Conservation (phyloP, 2,797 vertebrate species). For the Acropternis orthonyx region DNA sequence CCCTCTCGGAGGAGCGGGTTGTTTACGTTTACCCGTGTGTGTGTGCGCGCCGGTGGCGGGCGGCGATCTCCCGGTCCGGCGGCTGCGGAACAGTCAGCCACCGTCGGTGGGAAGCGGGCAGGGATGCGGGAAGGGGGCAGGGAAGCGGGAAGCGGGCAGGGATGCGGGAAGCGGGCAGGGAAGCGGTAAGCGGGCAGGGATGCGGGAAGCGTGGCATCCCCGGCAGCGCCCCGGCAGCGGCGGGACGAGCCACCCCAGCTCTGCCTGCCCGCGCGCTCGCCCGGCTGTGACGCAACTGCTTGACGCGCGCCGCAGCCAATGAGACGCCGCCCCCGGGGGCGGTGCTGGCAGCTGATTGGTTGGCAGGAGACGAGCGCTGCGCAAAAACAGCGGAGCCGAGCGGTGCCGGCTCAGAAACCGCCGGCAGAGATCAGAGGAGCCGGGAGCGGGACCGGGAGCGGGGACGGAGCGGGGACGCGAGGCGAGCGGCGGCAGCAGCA, state of each 20-base stretch:
- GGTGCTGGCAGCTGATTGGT: conserved; percentile 72
- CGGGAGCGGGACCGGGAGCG: conserved; percentile 2
- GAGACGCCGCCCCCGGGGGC: not conserved
- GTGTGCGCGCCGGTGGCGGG: not conserved
- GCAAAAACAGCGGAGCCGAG: conserved; percentile 86
- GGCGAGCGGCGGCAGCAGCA: not conserved
- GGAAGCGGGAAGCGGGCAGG: not conserved
- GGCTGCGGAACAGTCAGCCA: not conserved
- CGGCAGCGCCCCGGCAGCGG: not conserved
- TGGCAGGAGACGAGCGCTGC: conserved; percentile 85
- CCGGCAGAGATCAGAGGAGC: conserved; percentile 77
- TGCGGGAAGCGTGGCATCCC: not conserved
- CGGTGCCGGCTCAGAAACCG: conserved; percentile 86
- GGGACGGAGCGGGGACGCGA: conserved; percentile 47
- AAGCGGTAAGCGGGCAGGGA: not conserved
- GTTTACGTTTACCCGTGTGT: not conserved
- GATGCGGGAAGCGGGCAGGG: rapidly evolving
- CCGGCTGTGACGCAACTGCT: conserved; percentile 44
- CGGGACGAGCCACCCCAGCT: not conserved
- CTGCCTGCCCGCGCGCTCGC: not conserved
- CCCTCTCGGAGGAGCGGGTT: conserved; percentile 35
- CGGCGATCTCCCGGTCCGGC: not conserved
- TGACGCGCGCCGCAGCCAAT: conserved; percentile 61
- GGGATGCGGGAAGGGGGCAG: rapidly evolving
- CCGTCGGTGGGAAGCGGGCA: not conserved